Conservation (phyloP, 1,140 invertebrate genomes). For the Amyelois transitella region DNA sequence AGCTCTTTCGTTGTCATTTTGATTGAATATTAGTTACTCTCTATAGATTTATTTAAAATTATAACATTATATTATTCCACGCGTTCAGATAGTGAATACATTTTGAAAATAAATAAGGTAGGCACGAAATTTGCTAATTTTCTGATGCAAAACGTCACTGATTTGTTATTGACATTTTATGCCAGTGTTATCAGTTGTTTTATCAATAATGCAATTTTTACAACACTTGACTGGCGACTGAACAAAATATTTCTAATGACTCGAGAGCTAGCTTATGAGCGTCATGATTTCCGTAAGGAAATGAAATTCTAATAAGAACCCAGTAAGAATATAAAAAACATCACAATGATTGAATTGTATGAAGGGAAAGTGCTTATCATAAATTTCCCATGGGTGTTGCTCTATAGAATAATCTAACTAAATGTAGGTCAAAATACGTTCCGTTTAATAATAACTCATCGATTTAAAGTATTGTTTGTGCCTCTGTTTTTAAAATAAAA, state of each 20-base stretch:
- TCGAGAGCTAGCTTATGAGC: neutral
- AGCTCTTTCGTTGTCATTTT: conserved; percentile 73
- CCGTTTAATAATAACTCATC: conserved; percentile 20
- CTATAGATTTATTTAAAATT: conserved; percentile 23
- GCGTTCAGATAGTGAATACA: conserved; percentile 50
- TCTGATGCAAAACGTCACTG: conserved; percentile 59
- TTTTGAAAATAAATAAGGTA: conserved; percentile 62
- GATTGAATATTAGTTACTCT: conserved; percentile 17
- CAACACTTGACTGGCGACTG: neutral
- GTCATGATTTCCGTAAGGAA: conserved; percentile 20
- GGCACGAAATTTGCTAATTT: conserved; percentile 53
- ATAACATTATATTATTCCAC: conserved; percentile 47
- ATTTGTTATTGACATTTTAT: conserved; percentile 52
- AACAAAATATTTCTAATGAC: conserved; percentile 5
- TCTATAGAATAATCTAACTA: conserved; percentile 26
- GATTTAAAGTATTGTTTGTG: neutral
- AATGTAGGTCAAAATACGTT: conserved; percentile 35
- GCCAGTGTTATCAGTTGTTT: conserved; percentile 38
- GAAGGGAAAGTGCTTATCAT: conserved; percentile 26
- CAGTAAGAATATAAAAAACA: conserved; percentile 29
- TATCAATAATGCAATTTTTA: conserved; percentile 17
- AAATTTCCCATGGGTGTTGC: conserved; percentile 49
- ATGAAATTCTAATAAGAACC: conserved; percentile 31
- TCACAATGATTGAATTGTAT: conserved; percentile 31
- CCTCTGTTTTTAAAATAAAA: neutral